Base-by-base conservation (phyloP, 23 tunicate genomes). In the Styela plicata region DNA sequence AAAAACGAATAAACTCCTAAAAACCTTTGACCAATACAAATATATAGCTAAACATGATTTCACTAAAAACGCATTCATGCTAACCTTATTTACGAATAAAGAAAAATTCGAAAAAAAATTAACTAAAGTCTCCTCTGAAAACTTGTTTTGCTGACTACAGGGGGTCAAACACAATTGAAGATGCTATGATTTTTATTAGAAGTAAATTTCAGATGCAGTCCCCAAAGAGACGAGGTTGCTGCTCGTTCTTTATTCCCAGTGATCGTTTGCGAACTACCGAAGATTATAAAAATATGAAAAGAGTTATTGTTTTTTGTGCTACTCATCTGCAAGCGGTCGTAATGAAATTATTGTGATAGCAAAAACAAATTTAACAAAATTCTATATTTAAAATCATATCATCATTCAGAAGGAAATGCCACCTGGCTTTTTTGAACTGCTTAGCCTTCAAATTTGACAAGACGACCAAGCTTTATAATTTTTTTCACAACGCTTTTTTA, bases 41-140 rank as follows among this genome's bases (percentile, higher is more conserved):
- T 28, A 33, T 28, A 3, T 71, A 5, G 34, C 32, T 32, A 34
- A 33, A 3, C 32, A 34, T 32, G 36, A 33, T 7, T 27, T 33
- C 36, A 27, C 34, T 2, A 33, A 34, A 30, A 34, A 3, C 5
- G 35, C 29, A 19, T 34, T 16, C 24, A 34, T 71, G 77, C 34
- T 71, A 3, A 34, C 34, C 5, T 18, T 71, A 19, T 34, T 71
- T 7, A 71, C 77, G 3, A 71, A 71, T 30, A 71, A 71, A 32
- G 77, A 71, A 20, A 36, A 71, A 71, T 71, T 71, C 17, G 77
- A 30, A 32, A 33, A 27, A 16, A 71, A 71, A 34, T 17, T 71
- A 16, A 29, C 32, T 36, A 18, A 29, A 28, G 77, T 33, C n/a
- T 22, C 32, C 32, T 33, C 37, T 71, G 7, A 30, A 27, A 31